phyloP scores from a whole-genome alignment of 2,797 vertebrate species.

The Varecia variegata region DNA sequence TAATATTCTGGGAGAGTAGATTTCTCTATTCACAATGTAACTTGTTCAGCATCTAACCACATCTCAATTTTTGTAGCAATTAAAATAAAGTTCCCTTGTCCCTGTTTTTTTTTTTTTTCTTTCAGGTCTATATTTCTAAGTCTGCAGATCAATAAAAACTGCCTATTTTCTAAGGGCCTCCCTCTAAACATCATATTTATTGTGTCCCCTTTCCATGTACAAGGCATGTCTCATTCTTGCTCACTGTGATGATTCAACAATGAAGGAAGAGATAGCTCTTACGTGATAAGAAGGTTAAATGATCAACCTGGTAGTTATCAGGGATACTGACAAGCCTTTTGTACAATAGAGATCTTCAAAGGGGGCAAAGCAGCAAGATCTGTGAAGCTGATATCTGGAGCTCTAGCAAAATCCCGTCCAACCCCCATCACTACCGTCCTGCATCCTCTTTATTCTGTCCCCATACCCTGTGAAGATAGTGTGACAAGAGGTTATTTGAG shows the following conservation, averaged over 20 bases:
- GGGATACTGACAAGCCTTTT: constrained; percentile 9
- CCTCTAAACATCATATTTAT: background rate
- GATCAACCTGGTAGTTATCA: background rate
- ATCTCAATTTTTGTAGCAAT: background rate
- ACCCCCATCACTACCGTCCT: background rate
- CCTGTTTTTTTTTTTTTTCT: background rate
- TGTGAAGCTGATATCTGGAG: background rate
- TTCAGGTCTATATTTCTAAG: background rate
- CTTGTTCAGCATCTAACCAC: background rate
- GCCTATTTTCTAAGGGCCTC: background rate
- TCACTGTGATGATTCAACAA: background rate
- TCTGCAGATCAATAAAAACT: background rate
- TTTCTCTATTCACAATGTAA: background rate
- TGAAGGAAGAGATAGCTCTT: background rate
- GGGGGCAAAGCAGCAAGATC: background rate
- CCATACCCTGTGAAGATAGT: background rate
- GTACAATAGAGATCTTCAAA: background rate
- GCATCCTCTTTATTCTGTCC: background rate
- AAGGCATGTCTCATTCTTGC: background rate
- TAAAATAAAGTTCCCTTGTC: background rate
- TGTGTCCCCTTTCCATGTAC: background rate
- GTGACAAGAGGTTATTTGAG: constrained; percentile 9
- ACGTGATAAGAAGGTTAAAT: background rate
- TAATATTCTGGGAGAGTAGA: background rate
- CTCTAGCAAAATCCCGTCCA: background rate